These are phyloP conservation scores for Acrocephalus kingi DNA, from an alignment of 2,113 vertebrate species.

Conservation along the genomic window DNA sequence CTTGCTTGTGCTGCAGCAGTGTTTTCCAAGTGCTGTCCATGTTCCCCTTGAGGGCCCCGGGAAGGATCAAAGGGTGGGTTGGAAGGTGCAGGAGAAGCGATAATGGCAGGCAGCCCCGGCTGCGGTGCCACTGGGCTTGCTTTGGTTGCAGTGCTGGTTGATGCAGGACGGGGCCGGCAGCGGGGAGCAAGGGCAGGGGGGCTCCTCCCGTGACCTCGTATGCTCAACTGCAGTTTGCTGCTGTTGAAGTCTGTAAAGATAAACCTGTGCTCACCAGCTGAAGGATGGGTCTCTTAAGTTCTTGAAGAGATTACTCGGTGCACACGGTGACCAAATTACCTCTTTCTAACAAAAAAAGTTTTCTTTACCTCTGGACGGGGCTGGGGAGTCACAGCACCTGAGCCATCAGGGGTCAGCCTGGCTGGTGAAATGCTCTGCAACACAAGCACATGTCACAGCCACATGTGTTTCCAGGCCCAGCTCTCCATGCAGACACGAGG, in stretches of 20 bases:
- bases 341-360: background rate
- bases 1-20: background rate
- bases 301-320: background rate
- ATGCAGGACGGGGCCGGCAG: background rate
- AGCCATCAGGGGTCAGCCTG: rapidly evolving
- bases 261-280: background rate
- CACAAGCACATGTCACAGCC: background rate
- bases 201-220: too few relatives aligned
- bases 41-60: background rate
- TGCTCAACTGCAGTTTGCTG: background rate
- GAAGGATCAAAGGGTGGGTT: background rate
- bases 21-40: background rate
- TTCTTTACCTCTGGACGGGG: background rate
- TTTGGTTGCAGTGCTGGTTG: rapidly evolving
- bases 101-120: background rate
- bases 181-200: too few relatives aligned
- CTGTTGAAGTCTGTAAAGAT: background rate
- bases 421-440: background rate
- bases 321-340: background rate
- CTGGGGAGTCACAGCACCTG: background rate
- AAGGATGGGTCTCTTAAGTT: background rate
- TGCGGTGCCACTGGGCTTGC: background rate
- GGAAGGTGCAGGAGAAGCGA: background rate
- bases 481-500: background rate
- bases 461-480: background rate